A percentile compares a stretch with the other conserved stretches of the same genome.
These are phyloP conservation scores for Odontocerum albicorne DNA, from an alignment of 2,888 invertebrate species.

Conservation along the genomic window DNA sequence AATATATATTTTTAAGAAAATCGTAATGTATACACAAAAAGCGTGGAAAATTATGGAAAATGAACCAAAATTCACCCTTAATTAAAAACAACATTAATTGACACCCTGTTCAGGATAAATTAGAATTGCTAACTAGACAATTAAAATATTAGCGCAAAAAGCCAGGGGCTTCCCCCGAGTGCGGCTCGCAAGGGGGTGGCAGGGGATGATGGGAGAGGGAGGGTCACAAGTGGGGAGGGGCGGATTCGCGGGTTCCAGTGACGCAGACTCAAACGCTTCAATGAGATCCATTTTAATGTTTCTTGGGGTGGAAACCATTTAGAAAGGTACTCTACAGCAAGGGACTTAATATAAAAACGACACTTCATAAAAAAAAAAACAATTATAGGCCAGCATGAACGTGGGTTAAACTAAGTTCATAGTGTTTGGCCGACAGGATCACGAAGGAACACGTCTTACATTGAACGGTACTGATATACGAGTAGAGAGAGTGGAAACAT, in stretches of 20 bases:
- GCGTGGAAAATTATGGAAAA: too few species aligned
- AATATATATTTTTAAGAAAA: too few species aligned
- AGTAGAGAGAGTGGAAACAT: too few species aligned
- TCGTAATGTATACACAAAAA: too few species aligned
- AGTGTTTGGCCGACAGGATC: too few species aligned
- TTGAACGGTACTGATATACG: background rate
- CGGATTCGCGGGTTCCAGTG: conserved; percentile 8
- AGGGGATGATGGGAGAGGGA: background rate
- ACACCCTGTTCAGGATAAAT: conserved; percentile 8
- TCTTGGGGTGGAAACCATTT: background rate
- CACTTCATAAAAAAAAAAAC: too few species aligned
- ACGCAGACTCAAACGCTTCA: conserved; percentile 13
- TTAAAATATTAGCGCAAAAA: conserved; percentile 28
- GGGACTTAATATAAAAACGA: too few species aligned
- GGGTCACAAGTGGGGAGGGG: background rate
- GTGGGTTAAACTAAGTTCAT: too few species aligned
- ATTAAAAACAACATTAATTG: conserved; percentile 1
- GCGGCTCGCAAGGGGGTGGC: too few species aligned
- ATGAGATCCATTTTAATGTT: conserved; percentile 7
- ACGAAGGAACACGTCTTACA: too few species aligned
- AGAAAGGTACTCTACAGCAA: conserved; percentile 5
- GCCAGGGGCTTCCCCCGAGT: too few species aligned
- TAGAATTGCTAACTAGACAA: conserved; percentile 25
- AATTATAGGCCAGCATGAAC: too few species aligned
- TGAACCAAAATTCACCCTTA: background rate